Evolutionary conservation across 2,797 vertebrate species (phyloP), one percentile per base, ranked within the genome.

Genomic region (Phoxinus dragarum): DNA sequence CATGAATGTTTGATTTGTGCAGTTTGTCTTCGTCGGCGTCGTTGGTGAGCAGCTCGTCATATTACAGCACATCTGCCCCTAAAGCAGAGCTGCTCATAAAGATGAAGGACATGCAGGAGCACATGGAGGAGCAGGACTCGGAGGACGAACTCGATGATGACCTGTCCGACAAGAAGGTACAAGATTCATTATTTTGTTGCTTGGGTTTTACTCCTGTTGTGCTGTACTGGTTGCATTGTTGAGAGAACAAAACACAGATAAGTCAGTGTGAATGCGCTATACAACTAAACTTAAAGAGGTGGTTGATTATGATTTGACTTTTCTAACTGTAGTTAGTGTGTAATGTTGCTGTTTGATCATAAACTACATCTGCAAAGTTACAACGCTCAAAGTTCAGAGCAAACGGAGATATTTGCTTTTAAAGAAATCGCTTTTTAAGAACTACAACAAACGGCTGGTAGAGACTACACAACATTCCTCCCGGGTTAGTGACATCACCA

Each of bases 11-110:
- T 88, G 47, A 81, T 80, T 74, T 68, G 91, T 97, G 97, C 93
- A 96, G 87, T 0, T 1, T 54, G 0, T 91, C 92, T 0, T 92
- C 93, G 0, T 89, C 95, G 0, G 89, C 93, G 79, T 95, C 96
- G 9, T 93, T 99, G 89, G 96, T 97, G 67, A 97, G 96, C 86
- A 98, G 88, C 88, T 99, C 98, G 44, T 95, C 97, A n/a, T 99
- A 99, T 93, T 99, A 99, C 91, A 98, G 95, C 94, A 99, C 97
- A 0, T 99, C 98, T 0, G 98, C 97, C 68, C 97, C 98, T 2
- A 99, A 99, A 92, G 98, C 97, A 0, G 97, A 99, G 92, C 96
- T 99, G 72, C 96, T 99, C 85, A 99, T 97, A 85, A 99, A 98
- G 94, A 97, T 99, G 97, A 99, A 98, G 93, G 98, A 96, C 88